phyloP scores from a whole-genome alignment of 2,888 invertebrate genomes.

The Gastrophysa polygoni region DNA sequence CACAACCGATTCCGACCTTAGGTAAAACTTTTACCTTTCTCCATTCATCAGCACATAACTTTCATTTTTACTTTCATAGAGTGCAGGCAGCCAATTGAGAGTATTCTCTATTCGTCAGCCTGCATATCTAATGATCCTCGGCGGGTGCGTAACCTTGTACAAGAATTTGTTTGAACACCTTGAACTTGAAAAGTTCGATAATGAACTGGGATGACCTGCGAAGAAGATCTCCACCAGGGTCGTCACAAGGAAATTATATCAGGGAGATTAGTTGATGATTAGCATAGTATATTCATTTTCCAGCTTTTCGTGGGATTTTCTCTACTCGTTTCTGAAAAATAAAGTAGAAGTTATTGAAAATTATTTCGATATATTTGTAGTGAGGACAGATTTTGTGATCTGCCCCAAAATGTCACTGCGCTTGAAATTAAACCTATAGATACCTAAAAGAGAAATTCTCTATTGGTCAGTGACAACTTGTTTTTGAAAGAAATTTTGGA shows the following conservation, averaged over 20 bases:
- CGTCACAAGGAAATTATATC: background rate
- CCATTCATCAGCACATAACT: slow-evolving; percentile 33
- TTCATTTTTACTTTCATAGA: slow-evolving; percentile 36
- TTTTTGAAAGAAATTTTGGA: too few species aligned
- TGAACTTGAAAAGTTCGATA: slow-evolving; percentile 32
- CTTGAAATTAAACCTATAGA: too few species aligned
- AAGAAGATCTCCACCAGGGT: slow-evolving; percentile 1
- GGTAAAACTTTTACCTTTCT: slow-evolving; percentile 36
- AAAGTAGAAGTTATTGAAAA: too few species aligned
- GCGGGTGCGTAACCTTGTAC: slow-evolving; percentile 30
- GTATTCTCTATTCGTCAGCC: slow-evolving; percentile 14
- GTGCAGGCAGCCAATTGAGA: slow-evolving; percentile 22
- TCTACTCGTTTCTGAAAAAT: too few species aligned
- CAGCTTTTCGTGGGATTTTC: too few species aligned
- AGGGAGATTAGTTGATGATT: too few species aligned
- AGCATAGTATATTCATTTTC: too few species aligned
- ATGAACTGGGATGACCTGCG: slow-evolving; percentile 5
- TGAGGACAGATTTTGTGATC: too few species aligned
- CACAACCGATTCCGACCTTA: slow-evolving; percentile 32
- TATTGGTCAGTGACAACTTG: too few species aligned
- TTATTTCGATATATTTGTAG: too few species aligned
- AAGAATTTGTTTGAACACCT: slow-evolving; percentile 32
- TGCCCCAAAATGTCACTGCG: too few species aligned
- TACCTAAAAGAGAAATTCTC: too few species aligned
- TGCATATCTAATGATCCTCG: slow-evolving; percentile 7